Percentiles rank a stretch among this genome's conserved stretches.
Evolutionary conservation across 2,113 vertebrate genomes (phyloP).

Genomic region (Percopsis transmontana): DNA sequence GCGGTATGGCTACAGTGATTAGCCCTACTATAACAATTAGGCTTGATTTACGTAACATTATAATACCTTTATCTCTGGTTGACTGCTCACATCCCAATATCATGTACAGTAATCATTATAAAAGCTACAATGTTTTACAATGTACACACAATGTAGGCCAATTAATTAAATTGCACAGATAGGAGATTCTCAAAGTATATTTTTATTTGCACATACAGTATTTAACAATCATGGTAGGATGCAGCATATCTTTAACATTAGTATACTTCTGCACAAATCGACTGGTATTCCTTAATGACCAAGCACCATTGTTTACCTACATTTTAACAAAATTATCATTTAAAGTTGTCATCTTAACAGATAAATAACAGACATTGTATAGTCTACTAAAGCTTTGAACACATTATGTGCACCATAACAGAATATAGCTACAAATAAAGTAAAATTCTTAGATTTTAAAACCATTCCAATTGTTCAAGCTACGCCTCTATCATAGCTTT

Average conservation of each 20-base stretch:
- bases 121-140: no score
- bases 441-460: no score
- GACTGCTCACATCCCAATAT: no score
- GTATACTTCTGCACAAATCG: conserved; percentile 17
- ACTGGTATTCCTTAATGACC: conserved; percentile 8
- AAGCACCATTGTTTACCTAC: conserved; percentile 35
- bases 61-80: no score
- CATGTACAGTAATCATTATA: no score
- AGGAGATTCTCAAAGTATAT: conserved; percentile 21
- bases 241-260: conserved; percentile 10
- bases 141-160: no score
- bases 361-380: neutral
- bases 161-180: neutral
- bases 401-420: neutral
- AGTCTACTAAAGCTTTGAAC: neutral
- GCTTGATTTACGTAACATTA: no score
- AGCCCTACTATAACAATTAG: no score
- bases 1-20: no score
- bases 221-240: conserved; percentile 28
- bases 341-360: neutral
- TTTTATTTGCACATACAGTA: conserved; percentile 47
- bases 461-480: no score
- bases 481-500: no score
- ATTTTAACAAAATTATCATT: neutral
- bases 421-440: conserved; percentile 13